Evolutionary conservation across 92 coral and sea anemone genomes (phyloP).

Genomic region (Chrysogorgia sp.): DNA sequence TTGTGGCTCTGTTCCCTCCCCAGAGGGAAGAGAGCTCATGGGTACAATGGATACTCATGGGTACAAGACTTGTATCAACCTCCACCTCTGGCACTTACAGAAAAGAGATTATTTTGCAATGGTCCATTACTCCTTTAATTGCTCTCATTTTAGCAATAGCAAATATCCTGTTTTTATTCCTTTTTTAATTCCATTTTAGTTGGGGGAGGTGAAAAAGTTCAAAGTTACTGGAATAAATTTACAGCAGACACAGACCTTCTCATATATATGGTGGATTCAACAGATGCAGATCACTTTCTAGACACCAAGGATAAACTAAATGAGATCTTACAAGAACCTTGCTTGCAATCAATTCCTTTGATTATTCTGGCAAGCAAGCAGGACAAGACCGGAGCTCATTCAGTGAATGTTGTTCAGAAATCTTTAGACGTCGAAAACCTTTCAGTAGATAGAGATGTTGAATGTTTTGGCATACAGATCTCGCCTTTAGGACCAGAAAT

Average conservation of each 20-base stretch:
- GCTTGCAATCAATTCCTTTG: constrained; percentile 75
- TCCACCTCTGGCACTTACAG: no score
- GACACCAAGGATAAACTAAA: constrained; percentile 72
- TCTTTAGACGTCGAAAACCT: constrained; percentile 40
- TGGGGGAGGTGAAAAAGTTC: constrained; percentile 84
- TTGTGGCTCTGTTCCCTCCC: no score
- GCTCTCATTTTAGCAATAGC: no score
- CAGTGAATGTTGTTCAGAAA: constrained; percentile 53
- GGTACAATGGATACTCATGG: no score
- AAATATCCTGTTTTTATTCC: not conserved
- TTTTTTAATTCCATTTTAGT: constrained; percentile 48
- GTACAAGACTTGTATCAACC: no score
- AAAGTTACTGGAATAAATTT: constrained; percentile 88
- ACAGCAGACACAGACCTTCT: constrained; percentile 66
- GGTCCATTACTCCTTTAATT: not conserved
- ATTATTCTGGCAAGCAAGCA: constrained; percentile 75
- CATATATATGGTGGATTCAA: constrained; percentile 79
- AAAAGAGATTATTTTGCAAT: not conserved
- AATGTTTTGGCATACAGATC: constrained; percentile 67
- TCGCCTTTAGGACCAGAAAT: constrained; percentile 43
- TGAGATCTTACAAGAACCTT: constrained; percentile 60
- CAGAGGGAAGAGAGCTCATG: no score
- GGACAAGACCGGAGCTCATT: constrained; percentile 67
- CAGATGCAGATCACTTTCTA: constrained; percentile 64
- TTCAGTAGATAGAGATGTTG: constrained; percentile 46